Conservation (phyloP, 2,113 vertebrate species). For the Sphaerodactylus townsendi region DNA sequence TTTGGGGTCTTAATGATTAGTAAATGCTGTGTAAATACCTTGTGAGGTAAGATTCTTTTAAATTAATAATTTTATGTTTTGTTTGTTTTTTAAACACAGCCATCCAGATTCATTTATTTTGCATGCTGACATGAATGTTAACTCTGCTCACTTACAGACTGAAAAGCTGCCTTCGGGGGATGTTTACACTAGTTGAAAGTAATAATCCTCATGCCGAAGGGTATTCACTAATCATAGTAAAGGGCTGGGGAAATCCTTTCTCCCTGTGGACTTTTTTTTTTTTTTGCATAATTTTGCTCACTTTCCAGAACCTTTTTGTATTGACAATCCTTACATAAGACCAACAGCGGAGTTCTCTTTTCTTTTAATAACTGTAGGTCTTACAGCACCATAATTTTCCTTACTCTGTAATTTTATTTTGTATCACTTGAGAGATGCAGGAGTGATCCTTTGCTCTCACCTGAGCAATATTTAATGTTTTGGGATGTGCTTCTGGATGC, state of each 20-base stretch:
- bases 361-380: not conserved
- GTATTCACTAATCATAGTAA: not conserved
- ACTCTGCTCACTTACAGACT: constrained; percentile 27
- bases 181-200: constrained; percentile 6
- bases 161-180: constrained; percentile 36
- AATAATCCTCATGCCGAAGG: not conserved
- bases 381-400: not conserved
- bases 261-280: not conserved
- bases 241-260: constrained; percentile 12
- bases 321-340: not conserved
- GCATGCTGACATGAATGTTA: constrained; percentile 45
- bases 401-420: not conserved
- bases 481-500: not conserved
- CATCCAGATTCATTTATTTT: constrained; percentile 45
- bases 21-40: constrained; percentile 51
- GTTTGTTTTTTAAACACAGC: not conserved
- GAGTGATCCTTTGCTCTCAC: not conserved
- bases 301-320: not conserved
- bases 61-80: not conserved
- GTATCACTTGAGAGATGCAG: not conserved
- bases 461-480: not conserved
- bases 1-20: constrained; percentile 45
- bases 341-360: not conserved
- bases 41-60: constrained; percentile 38
- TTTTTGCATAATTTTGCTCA: constrained; percentile 11